A percentile compares a stretch with the other conserved stretches of the same genome.
Conservation (phyloP, 2,888 invertebrate species). For the Gnatocerus cornutus region DNA sequence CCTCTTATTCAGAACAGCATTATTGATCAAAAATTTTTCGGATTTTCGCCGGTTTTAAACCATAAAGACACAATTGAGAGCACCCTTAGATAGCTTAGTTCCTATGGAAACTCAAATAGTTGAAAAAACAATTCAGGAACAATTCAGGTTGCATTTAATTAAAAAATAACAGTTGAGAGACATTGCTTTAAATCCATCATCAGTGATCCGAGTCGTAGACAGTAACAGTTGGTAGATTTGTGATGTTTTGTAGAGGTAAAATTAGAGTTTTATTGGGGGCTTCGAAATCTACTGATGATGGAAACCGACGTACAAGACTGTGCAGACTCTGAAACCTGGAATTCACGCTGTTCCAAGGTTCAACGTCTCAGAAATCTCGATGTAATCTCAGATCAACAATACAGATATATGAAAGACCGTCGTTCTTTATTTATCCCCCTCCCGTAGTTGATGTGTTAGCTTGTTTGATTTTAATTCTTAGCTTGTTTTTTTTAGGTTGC, state of each 20-base stretch:
- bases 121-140: too few species aligned
- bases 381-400: background rate
- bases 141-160: too few species aligned
- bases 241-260: too few species aligned
- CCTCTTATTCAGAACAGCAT: background rate
- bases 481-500: conserved; percentile 42
- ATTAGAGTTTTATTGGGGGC: too few species aligned
- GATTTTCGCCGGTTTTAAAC: background rate
- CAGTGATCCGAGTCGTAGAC: too few species aligned
- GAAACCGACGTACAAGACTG: too few species aligned
- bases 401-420: background rate
- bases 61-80: background rate
- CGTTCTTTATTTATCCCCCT: background rate
- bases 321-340: background rate
- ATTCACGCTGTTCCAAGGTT: background rate
- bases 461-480: conserved; percentile 30
- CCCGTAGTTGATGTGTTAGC: conserved; percentile 31
- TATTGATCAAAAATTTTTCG: conserved; percentile 20
- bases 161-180: too few species aligned
- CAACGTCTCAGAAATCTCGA: background rate
- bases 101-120: background rate
- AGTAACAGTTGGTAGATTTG: too few species aligned
- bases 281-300: too few species aligned
- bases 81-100: background rate
- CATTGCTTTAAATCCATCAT: too few species aligned